phyloP scores from a whole-genome alignment of 1,140 invertebrate genomes.

The Solenopsis fugax region DNA sequence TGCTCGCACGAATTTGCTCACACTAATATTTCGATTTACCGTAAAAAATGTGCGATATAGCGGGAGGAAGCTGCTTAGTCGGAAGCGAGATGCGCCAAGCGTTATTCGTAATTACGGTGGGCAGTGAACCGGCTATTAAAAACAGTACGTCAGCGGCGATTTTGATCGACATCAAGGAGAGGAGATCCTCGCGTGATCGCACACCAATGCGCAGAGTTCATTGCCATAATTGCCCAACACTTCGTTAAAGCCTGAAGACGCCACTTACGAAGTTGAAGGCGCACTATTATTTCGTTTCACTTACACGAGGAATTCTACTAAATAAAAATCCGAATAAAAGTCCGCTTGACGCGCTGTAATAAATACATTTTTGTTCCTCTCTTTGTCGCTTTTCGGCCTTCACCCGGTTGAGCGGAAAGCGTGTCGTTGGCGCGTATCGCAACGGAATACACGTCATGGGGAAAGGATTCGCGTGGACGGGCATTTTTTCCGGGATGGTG shows the following conservation, averaged over 20 bases:
- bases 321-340: background rate
- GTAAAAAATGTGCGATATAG: constrained; percentile 13
- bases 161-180: constrained; percentile 3
- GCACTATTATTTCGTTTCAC: background rate
- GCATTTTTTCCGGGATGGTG: constrained; percentile 58
- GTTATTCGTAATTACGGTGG: constrained; percentile 31
- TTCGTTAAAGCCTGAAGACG: background rate
- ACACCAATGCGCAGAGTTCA: constrained; percentile 2
- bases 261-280: background rate
- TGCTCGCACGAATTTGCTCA: background rate
- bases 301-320: background rate
- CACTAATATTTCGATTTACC: constrained; percentile 1
- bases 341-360: background rate
- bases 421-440: constrained; percentile 77
- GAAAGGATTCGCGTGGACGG: constrained; percentile 74
- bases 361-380: constrained; percentile 9
- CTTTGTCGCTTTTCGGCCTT: constrained; percentile 74
- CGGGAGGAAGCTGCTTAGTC: background rate
- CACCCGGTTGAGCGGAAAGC: constrained; percentile 80
- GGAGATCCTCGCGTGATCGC: constrained; percentile 1
- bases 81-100: background rate
- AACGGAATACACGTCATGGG: constrained; percentile 74
- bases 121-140: constrained; percentile 33
- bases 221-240: background rate
- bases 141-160: background rate